Conservation (phyloP, 2,113 vertebrate genomes). For the Corythornis cristatus region DNA sequence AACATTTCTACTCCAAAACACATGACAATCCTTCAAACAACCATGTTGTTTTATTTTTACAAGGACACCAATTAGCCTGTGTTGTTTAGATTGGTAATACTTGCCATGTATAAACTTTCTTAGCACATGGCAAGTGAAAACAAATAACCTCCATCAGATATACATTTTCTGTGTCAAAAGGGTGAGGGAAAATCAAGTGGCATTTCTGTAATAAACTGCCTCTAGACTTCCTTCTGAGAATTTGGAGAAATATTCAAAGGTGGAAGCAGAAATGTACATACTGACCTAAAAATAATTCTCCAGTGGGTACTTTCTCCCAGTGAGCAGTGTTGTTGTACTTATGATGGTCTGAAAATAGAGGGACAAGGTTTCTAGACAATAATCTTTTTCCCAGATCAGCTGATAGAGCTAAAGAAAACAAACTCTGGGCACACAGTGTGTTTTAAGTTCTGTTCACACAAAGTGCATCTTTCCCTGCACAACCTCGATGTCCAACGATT, state of each 20-base stretch:
- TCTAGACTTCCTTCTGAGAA: background rate
- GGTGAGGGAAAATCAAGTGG: slow-evolving; percentile 24
- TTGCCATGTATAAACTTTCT: slow-evolving; percentile 61
- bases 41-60: slow-evolving; percentile 71
- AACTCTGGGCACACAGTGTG: background rate
- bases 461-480: background rate
- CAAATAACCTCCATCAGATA: slow-evolving; percentile 64
- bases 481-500: background rate
- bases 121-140: slow-evolving; percentile 71
- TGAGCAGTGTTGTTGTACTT: background rate
- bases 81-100: slow-evolving; percentile 73
- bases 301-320: background rate
- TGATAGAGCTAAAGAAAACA: slow-evolving; percentile 30
- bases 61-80: slow-evolving; percentile 65
- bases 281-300: background rate
- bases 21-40: slow-evolving; percentile 71
- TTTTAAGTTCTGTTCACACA: background rate
- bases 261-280: background rate
- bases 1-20: slow-evolving; percentile 43
- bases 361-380: background rate
- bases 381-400: background rate
- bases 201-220: background rate
- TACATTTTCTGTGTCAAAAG: slow-evolving; percentile 44
- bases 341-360: slow-evolving; percentile 6
- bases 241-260: background rate